phyloP scores from a whole-genome alignment of 2,113 vertebrate genomes.

The Brienomyrus longianalis region DNA sequence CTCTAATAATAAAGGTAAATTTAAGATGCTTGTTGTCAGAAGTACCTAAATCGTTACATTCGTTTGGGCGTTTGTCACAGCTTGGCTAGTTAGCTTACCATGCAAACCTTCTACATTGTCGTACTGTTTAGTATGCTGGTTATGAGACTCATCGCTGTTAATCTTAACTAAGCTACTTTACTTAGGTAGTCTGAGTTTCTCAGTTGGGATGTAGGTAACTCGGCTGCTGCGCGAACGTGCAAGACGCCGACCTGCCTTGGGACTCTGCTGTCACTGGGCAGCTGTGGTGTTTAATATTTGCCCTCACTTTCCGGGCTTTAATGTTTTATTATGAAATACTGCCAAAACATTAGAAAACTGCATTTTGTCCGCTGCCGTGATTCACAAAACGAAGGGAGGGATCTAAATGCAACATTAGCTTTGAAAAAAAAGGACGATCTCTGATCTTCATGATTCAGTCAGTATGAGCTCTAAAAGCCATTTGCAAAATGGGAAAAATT shows the following conservation, averaged over 20 bases:
- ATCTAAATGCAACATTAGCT: neutral
- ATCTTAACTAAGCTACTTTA: neutral
- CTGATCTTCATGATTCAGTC: neutral
- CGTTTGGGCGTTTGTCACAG: neutral
- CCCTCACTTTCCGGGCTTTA: neutral
- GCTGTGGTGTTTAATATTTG: neutral
- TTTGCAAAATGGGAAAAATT: neutral
- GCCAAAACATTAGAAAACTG: neutral
- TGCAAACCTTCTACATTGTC: neutral
- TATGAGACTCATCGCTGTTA: neutral
- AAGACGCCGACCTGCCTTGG: neutral
- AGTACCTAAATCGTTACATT: neutral
- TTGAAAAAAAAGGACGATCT: neutral
- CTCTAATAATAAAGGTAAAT: neutral
- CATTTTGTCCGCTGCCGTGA: neutral
- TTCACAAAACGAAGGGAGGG: neutral
- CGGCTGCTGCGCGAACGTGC: neutral
- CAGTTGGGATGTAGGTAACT: neutral
- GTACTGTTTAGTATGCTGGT: neutral
- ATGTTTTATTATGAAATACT: neutral
- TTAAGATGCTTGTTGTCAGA: neutral
- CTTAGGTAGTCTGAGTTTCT: neutral
- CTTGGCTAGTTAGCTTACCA: neutral
- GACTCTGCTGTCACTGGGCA: neutral
- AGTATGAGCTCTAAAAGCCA: neutral